These are phyloP conservation scores for Cinclus cinclus DNA, from an alignment of 2,113 vertebrate species.

Conservation along the genomic window DNA sequence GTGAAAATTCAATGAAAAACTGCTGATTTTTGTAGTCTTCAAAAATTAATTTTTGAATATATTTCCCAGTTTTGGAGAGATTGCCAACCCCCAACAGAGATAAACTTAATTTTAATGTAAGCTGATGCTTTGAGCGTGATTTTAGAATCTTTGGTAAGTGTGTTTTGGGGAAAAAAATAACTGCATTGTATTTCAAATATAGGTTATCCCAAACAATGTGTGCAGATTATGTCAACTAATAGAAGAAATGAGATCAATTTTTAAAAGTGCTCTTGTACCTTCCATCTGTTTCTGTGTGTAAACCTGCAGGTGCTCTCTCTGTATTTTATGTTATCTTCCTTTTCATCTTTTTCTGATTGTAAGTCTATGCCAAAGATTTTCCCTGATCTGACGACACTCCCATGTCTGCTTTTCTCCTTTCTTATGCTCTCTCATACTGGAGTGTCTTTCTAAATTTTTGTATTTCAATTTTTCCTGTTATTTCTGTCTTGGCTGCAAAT, in stretches of 20 bases:
- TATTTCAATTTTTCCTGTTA: background rate
- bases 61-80: background rate
- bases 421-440: background rate
- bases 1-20: background rate
- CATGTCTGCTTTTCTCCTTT: background rate
- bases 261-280: background rate
- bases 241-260: background rate
- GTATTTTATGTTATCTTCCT: background rate
- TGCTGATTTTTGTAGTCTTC: background rate
- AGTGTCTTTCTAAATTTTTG: background rate
- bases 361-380: accelerated
- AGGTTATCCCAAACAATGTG: background rate
- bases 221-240: background rate
- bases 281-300: background rate
- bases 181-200: background rate
- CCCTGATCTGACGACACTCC: background rate
- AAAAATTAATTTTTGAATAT: background rate
- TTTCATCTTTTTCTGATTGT: background rate
- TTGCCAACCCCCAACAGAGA: too few species aligned
- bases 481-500: background rate
- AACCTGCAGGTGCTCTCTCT: background rate
- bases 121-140: background rate
- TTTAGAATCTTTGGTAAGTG: background rate
- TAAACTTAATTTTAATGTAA: background rate
- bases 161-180: background rate